phyloP scores from a whole-genome alignment of 64 coral and sea anemone genomes.

The Anthopleura sola region DNA sequence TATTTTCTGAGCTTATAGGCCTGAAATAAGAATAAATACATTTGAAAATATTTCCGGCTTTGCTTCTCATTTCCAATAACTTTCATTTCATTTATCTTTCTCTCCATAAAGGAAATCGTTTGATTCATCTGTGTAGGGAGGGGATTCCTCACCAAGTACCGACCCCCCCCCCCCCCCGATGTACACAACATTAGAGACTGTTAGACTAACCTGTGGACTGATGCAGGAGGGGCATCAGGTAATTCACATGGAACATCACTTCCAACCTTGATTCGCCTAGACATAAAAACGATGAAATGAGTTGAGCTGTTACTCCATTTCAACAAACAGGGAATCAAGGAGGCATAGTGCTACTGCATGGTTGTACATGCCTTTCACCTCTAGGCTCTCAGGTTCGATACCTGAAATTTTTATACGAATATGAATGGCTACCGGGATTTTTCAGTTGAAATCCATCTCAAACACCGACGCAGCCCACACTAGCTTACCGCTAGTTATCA shows the following conservation, averaged over 20 bases:
- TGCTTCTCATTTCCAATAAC: not conserved
- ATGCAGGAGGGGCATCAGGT: slow-evolving; percentile 66
- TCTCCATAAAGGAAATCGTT: not conserved
- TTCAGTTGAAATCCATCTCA: too few relatives aligned
- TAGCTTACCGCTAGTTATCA: too few relatives aligned
- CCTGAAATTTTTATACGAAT: too few relatives aligned
- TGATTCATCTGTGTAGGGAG: not conserved
- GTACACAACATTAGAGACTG: not conserved
- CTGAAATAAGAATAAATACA: slow-evolving; percentile 13
- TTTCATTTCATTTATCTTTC: not conserved
- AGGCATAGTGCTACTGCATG: too few relatives aligned
- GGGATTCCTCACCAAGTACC: too few relatives aligned
- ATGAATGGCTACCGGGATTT: too few relatives aligned
- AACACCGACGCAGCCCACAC: too few relatives aligned
- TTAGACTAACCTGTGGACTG: slow-evolving; percentile 57
- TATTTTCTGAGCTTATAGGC: slow-evolving; percentile 76
- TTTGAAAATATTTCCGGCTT: not conserved
- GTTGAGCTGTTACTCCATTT: too few relatives aligned
- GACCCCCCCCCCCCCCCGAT: not conserved
- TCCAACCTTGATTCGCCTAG: slow-evolving; percentile 72
- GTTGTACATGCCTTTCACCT: too few relatives aligned
- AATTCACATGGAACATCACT: slow-evolving; percentile 68
- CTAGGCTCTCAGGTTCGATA: too few relatives aligned
- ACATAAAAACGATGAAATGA: not conserved
- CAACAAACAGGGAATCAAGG: too few relatives aligned